Conservation (phyloP, 2,797 vertebrate genomes). For the Gadopsis bispinosus region DNA sequence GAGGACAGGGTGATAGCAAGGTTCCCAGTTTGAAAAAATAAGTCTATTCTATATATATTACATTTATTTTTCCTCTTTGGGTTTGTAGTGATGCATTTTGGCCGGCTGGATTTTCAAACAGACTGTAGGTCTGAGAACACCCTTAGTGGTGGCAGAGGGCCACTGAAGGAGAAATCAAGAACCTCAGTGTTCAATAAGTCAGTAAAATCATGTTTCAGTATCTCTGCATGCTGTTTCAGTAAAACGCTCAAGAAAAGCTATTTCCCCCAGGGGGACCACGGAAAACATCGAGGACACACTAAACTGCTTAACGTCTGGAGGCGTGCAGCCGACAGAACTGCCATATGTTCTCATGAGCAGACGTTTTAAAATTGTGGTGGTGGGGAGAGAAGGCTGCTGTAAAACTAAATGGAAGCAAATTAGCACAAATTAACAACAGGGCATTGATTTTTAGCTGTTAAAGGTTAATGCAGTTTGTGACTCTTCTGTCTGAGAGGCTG, state of each 20-base stretch:
- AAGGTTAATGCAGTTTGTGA: conserved; percentile 88
- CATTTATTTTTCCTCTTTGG: too few relatives aligned
- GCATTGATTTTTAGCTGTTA: conserved; percentile 88
- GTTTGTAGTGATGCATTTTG: too few relatives aligned
- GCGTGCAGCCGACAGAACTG: conserved; percentile 1
- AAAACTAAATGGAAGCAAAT: conserved; percentile 86
- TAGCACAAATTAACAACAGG: conserved; percentile 88
- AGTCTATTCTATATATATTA: too few relatives aligned
- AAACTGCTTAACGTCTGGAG: conserved; percentile 36
- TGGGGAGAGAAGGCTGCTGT: conserved; percentile 41
- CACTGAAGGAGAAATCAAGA: not conserved
- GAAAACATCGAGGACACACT: conserved; percentile 16
- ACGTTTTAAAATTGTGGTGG: conserved; percentile 40
- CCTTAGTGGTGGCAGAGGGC: not conserved
- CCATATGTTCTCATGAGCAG: conserved; percentile 55
- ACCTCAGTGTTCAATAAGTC: not conserved
- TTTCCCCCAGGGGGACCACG: not conserved
- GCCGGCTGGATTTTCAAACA: too few relatives aligned
- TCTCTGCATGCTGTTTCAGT: not conserved
- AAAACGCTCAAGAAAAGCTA: not conserved
- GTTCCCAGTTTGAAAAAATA: too few relatives aligned
- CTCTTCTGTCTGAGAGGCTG: conserved; percentile 71
- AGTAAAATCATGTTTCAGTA: not conserved
- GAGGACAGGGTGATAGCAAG: too few relatives aligned
- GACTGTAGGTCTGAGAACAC: too few relatives aligned